A percentile compares a stretch with the other conserved stretches of the same genome.
Evolutionary conservation across 2,888 invertebrate species (phyloP).

Genomic region (Osedax fenrisi): DNA sequence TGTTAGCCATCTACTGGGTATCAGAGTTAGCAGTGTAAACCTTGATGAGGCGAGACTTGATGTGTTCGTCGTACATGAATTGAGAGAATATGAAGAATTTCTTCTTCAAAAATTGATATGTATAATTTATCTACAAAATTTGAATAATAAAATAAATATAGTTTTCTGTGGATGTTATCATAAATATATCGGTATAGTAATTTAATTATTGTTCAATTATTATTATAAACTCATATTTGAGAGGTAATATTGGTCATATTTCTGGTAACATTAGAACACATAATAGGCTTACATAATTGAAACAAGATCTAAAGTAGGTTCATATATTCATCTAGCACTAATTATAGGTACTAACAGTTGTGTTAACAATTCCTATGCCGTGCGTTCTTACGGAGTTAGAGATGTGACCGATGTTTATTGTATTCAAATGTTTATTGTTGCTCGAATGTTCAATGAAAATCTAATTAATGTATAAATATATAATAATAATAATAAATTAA

Average conservation of each 20-base stretch:
- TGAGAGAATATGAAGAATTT: slow-evolving; percentile 88
- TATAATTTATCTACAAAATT: slow-evolving; percentile 51
- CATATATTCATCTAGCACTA: too few relatives aligned
- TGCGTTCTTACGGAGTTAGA: slow-evolving; percentile 93
- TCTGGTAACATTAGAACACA: not conserved
- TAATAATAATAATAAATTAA: too few relatives aligned
- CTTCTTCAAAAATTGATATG: slow-evolving; percentile 72
- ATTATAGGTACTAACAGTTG: slow-evolving; percentile 60
- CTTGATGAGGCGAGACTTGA: slow-evolving; percentile 80
- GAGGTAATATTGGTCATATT: too few relatives aligned
- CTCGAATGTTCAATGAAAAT: slow-evolving; percentile 83
- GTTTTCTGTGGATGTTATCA: too few relatives aligned
- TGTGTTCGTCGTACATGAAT: slow-evolving; percentile 92
- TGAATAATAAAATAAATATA: too few relatives aligned
- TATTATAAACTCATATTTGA: too few relatives aligned
- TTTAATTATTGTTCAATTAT: too few relatives aligned
- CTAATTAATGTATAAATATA: too few relatives aligned
- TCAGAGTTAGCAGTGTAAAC: slow-evolving; percentile 37
- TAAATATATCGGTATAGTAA: too few relatives aligned
- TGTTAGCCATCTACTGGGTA: not conserved
- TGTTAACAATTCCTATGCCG: slow-evolving; percentile 88
- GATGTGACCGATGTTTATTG: slow-evolving; percentile 83
- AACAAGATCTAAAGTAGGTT: not conserved
- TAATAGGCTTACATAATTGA: not conserved
- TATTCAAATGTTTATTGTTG: slow-evolving; percentile 81